phyloP scores from a whole-genome alignment of 2,113 vertebrate genomes.

The Verasper variegatus region DNA sequence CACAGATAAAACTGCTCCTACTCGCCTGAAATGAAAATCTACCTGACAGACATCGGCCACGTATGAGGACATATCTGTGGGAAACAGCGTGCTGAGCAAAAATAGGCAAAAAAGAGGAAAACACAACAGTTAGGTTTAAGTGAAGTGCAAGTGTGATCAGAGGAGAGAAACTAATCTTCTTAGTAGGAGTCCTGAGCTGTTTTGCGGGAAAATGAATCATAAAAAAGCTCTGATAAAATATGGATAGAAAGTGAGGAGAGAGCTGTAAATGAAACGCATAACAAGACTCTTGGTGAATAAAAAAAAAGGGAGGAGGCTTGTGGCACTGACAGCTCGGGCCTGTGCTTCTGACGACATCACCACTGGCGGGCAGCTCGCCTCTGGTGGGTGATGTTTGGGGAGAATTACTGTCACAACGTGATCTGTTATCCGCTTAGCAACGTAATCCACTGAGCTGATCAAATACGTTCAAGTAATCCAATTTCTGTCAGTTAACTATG shows the following conservation, averaged over 20 bases:
- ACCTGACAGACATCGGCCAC: constrained; percentile 14
- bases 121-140: background rate
- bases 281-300: constrained; percentile 1
- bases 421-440: constrained; percentile 32
- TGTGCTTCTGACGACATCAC: constrained; percentile 17
- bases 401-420: constrained; percentile 32
- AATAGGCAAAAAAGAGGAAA: constrained; percentile 2
- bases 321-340: background rate
- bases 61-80: constrained; percentile 8
- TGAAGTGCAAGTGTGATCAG: background rate
- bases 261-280: constrained; percentile 1
- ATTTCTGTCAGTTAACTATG: constrained; percentile 30
- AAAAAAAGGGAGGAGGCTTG: constrained; percentile 15
- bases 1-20: constrained; percentile 51
- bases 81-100: background rate
- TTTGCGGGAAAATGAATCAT: constrained; percentile 49
- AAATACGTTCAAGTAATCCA: constrained; percentile 44
- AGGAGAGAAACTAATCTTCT: constrained; percentile 3
- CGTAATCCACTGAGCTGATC: constrained; percentile 44
- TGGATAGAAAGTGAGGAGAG: constrained; percentile 28
- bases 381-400: constrained; percentile 4
- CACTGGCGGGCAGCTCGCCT: background rate
- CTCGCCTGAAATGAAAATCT: constrained; percentile 44
- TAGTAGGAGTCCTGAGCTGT: background rate
- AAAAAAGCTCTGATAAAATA: constrained; percentile 50